phyloP scores from a whole-genome alignment of 2,113 vertebrate species.

The Notarius lentiginosus region DNA sequence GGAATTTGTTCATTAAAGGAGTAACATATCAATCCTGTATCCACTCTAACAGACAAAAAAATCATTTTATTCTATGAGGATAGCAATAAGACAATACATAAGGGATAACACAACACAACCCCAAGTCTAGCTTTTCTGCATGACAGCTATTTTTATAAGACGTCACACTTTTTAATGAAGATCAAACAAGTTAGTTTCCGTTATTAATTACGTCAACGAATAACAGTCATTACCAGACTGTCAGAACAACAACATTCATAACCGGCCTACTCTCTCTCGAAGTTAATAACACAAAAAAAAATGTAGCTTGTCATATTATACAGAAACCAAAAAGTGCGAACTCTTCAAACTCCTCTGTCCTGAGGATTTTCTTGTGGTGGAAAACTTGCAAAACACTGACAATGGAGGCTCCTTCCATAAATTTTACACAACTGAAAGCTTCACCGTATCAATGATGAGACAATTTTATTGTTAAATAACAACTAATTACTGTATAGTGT shows the following conservation, averaged over 20 bases:
- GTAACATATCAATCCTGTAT: not conserved
- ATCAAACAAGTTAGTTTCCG: not conserved
- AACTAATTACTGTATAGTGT: not conserved
- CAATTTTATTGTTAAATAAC: not conserved
- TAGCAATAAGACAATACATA: not conserved
- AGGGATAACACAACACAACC: not conserved
- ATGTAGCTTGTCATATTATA: not conserved
- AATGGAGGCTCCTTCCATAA: not conserved
- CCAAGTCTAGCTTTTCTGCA: not conserved
- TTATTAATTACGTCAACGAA: not conserved
- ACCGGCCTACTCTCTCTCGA: not conserved
- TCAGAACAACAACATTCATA: not conserved
- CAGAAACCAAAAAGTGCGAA: not conserved
- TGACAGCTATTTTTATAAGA: not conserved
- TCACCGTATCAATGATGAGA: not conserved
- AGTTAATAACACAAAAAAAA: not conserved
- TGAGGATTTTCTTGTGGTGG: not conserved
- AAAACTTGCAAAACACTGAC: not conserved
- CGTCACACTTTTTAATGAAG: not conserved
- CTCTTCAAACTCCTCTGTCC: not conserved
- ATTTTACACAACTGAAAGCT: not conserved
- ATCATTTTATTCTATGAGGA: not conserved
- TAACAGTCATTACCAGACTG: not conserved
- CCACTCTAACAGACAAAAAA: no score
- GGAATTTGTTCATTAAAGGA: constrained; percentile 42